Conservation (phyloP, 2,113 vertebrate genomes). For the Sakesphorus luctuosus region DNA sequence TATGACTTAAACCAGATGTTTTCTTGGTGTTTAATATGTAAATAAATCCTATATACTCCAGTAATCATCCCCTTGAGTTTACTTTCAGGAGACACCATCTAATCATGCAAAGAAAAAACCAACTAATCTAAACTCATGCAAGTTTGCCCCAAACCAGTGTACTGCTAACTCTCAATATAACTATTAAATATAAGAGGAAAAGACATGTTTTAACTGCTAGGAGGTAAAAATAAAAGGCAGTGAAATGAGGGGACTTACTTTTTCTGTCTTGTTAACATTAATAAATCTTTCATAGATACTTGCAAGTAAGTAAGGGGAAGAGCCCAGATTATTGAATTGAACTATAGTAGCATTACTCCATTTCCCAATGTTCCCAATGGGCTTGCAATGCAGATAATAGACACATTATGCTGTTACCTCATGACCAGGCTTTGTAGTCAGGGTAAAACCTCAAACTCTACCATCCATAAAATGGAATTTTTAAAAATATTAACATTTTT, state of each 20-base stretch:
- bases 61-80: not conserved
- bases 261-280: not conserved
- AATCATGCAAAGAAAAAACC: not conserved
- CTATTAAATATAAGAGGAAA: not conserved
- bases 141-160: not conserved
- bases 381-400: not conserved
- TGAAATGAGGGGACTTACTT: not conserved
- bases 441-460: not conserved
- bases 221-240: rapidly evolving
- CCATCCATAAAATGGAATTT: not conserved
- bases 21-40: not conserved
- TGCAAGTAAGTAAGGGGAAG: not conserved
- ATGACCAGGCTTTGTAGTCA: not conserved
- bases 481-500: not conserved
- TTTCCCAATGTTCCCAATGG: not conserved
- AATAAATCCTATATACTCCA: not conserved
- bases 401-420: not conserved
- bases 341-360: too few relatives aligned
- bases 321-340: not conserved
- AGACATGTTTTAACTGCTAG: not conserved
- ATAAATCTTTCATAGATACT: not conserved
- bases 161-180: not conserved
- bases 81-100: not conserved
- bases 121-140: not conserved
- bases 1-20: not conserved